Percentiles rank a stretch among this genome's conserved stretches.
phyloP scores from a whole-genome alignment of 2,113 vertebrate genomes.

The Podocnemis expansa region DNA sequence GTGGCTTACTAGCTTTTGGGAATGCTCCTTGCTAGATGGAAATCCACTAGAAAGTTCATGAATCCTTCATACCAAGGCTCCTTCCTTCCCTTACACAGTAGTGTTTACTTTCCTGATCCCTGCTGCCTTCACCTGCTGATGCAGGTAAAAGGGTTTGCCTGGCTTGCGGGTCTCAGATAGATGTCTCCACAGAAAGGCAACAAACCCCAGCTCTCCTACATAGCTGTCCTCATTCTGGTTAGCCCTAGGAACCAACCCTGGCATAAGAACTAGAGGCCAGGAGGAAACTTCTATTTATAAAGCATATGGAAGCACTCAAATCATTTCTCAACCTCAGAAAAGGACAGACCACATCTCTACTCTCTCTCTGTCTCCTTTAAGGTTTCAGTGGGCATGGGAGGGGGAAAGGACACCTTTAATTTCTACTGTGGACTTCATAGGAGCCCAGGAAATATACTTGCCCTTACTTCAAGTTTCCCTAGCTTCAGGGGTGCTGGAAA shows the following conservation, averaged over 20 bases:
- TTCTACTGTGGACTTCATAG: not conserved
- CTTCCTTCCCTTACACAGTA: not conserved
- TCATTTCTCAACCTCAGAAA: not conserved
- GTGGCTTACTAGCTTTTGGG: constrained; percentile 7
- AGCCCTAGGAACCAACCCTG: not conserved
- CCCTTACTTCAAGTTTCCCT: constrained; percentile 14
- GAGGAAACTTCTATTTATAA: not conserved
- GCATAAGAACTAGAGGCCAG: not conserved
- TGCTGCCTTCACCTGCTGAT: constrained; percentile 41
- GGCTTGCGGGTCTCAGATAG: not conserved
- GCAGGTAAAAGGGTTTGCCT: constrained; percentile 20
- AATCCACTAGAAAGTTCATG: not conserved
- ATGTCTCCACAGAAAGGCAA: constrained; percentile 11
- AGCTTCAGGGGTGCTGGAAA: not conserved
- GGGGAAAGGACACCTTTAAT: not conserved
- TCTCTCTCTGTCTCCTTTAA: constrained; percentile 6
- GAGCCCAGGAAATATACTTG: constrained; percentile 26
- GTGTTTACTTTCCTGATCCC: constrained; percentile 16
- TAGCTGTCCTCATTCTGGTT: not conserved
- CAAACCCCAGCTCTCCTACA: not conserved
- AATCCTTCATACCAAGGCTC: constrained; percentile 45
- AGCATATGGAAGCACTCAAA: not conserved
- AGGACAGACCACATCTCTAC: not conserved
- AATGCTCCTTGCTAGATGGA: constrained; percentile 4
- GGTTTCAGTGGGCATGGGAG: constrained; percentile 15